Evolutionary conservation across 2,888 invertebrate genomes (phyloP).

Genomic region (Bedellia somnulentella): DNA sequence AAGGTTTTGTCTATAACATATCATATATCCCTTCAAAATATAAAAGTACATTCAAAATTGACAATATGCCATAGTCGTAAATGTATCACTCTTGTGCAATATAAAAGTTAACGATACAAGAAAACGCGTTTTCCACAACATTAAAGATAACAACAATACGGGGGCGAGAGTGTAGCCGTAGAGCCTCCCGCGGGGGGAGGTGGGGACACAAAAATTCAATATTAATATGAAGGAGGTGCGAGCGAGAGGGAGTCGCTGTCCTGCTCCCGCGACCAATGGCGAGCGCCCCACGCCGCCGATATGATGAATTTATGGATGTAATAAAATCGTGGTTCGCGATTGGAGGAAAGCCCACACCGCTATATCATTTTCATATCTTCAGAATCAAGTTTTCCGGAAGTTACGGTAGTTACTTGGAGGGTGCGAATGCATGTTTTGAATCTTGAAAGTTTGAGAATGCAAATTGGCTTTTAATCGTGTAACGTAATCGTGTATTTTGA

Average conservation of each 20-base stretch:
- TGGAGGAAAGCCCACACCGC: slow-evolving; percentile 63
- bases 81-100: slow-evolving; percentile 61
- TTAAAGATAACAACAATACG: slow-evolving; percentile 63
- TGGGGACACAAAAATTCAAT: slow-evolving; percentile 75
- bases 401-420: no score
- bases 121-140: slow-evolving; percentile 64
- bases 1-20: neutral
- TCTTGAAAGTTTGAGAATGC: neutral
- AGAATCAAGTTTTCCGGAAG: no score
- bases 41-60: neutral
- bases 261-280: slow-evolving; percentile 60
- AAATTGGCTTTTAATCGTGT: no score
- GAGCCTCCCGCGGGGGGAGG: slow-evolving; percentile 56
- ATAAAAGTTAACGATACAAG: slow-evolving; percentile 63
- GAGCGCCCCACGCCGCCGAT: slow-evolving; percentile 58
- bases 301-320: slow-evolving; percentile 85
- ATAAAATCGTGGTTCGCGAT: slow-evolving; percentile 70
- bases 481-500: no score
- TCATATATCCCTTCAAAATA: neutral
- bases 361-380: slow-evolving; percentile 52
- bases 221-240: slow-evolving; percentile 76
- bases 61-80: slow-evolving; percentile 43
- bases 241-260: slow-evolving; percentile 55
- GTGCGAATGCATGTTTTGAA: no score
- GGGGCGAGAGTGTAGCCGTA: slow-evolving; percentile 55